Base-by-base conservation (phyloP, 2,888 invertebrate genomes). In the Amphiduros pacificus region DNA sequence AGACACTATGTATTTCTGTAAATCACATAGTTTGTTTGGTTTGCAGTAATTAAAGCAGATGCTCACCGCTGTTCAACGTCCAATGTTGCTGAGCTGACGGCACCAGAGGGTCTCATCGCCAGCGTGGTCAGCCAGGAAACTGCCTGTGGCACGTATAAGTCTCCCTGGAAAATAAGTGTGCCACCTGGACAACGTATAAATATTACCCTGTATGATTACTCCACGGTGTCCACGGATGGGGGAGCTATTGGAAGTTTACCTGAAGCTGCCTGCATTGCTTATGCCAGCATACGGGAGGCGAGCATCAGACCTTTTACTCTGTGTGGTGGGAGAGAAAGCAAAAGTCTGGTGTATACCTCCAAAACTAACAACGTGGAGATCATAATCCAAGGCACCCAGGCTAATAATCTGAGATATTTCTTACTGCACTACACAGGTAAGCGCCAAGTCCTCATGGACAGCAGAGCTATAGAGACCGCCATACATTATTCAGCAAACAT, bases 61-160 rank as follows among this genome's bases (percentile, higher is more conserved):
- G 32, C 36, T 9, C 48, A 22, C 31, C 51, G 32, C 32, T 58
- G 58, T 26, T 32, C 27, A 32, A 31, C 49, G 4, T 48, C 58
- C 29, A 58, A 49, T 40, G 22, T 40, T 20, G 56, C 53, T 2
- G 41, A 49, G 22, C 32, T 61, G 31, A 50, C 50, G 2, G 55
- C 49, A 9, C 63, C 63, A 9, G 50, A 59, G 41, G 63, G 63
- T 17, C 32, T 31, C 40, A 57, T 63, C 27, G 63, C 59, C 36
- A 63, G 63, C 50, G 55, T 63, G 40, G 57, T 57, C 36, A 63
- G 59, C 26, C 22, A 59, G 60, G 63, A 63, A 27, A 63, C 63
- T 2, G 63, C 49, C 28, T 63, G 63, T 31, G 63, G 63, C 11
- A 60, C 63, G 14, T 51, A 63, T 28, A 53, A 59, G 40, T 44